A percentile compares a stretch with the other conserved stretches of the same genome.
These are phyloP conservation scores for Deilephila porcellus DNA, from an alignment of 2,888 invertebrate genomes.

Conservation along the genomic window DNA sequence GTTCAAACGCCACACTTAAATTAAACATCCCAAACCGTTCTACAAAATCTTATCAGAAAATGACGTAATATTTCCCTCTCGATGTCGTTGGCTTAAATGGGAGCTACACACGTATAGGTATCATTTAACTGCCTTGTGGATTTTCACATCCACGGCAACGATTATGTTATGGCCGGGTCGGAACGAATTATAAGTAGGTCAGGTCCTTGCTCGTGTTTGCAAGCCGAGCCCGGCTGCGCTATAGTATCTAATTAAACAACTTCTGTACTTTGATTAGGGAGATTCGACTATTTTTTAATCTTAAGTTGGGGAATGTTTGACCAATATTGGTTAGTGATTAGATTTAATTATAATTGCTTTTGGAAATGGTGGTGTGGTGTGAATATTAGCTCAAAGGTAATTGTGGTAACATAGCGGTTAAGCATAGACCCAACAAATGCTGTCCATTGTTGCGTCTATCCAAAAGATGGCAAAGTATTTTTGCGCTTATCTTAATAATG, in stretches of 20 bases:
- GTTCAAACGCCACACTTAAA: neutral
- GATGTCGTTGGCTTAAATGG: slow-evolving; percentile 15
- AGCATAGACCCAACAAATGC: too few species aligned
- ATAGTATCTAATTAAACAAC: slow-evolving; percentile 4
- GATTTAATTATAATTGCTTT: neutral
- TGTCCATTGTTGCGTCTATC: too few species aligned
- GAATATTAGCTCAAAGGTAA: too few species aligned
- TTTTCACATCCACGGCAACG: slow-evolving; percentile 31
- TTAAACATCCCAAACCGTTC: neutral
- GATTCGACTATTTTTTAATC: neutral
- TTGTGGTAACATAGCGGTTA: too few species aligned
- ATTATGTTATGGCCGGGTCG: slow-evolving; percentile 33
- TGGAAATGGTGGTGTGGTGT: neutral
- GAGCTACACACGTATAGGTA: slow-evolving; percentile 1
- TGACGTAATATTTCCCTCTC: neutral
- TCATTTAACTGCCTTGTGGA: slow-evolving; percentile 34
- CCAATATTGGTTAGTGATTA: neutral
- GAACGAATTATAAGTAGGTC: slow-evolving; percentile 34
- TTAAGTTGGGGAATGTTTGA: neutral
- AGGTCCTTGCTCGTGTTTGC: slow-evolving; percentile 30
- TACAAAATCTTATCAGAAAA: slow-evolving; percentile 8
- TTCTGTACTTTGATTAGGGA: neutral
- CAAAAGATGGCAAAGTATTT: too few species aligned
- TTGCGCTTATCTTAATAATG: too few species aligned
- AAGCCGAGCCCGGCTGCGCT: slow-evolving; percentile 11